Percentiles rank a stretch among this genome's conserved stretches.
Evolutionary conservation across 2,888 invertebrate genomes (phyloP).

Genomic region (Xanthorhoe designata): DNA sequence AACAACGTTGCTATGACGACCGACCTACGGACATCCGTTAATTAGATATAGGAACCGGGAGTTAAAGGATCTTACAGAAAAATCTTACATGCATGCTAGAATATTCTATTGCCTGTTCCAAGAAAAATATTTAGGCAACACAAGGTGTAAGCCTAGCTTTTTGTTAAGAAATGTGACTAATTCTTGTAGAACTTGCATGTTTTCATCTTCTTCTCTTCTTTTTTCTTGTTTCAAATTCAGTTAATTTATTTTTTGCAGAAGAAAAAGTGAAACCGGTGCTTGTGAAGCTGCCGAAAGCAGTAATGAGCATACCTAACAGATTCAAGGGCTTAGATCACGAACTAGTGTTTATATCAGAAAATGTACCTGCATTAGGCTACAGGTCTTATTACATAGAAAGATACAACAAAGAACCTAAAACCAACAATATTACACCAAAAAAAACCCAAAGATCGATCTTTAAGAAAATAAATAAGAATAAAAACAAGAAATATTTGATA

Average conservation of each 20-base stretch:
- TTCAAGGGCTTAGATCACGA: constrained; percentile 86
- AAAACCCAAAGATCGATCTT: constrained; percentile 48
- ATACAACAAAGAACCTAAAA: not conserved
- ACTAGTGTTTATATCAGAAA: constrained; percentile 88
- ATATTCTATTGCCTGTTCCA: too few species aligned
- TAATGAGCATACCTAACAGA: constrained; percentile 84
- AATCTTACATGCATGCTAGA: too few species aligned
- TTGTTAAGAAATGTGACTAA: too few species aligned
- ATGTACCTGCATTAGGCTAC: constrained; percentile 89
- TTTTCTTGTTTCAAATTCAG: too few species aligned
- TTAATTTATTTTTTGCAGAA: constrained; percentile 57
- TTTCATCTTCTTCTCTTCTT: too few species aligned
- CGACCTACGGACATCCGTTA: too few species aligned
- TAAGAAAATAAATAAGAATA: constrained; percentile 55
- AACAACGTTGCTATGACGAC: too few species aligned
- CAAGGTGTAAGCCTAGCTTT: too few species aligned
- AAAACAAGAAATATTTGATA: constrained; percentile 55
- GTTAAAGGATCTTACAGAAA: too few species aligned
- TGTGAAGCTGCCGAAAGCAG: constrained; percentile 85
- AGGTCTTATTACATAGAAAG: constrained; percentile 84
- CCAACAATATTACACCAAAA: not conserved
- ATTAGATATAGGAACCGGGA: too few species aligned
- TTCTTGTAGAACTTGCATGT: too few species aligned
- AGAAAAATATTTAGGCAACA: too few species aligned
- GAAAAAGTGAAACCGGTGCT: constrained; percentile 84